These are phyloP conservation scores for Ataeniobius toweri DNA, from an alignment of 2,797 vertebrate species.

Conservation along the genomic window DNA sequence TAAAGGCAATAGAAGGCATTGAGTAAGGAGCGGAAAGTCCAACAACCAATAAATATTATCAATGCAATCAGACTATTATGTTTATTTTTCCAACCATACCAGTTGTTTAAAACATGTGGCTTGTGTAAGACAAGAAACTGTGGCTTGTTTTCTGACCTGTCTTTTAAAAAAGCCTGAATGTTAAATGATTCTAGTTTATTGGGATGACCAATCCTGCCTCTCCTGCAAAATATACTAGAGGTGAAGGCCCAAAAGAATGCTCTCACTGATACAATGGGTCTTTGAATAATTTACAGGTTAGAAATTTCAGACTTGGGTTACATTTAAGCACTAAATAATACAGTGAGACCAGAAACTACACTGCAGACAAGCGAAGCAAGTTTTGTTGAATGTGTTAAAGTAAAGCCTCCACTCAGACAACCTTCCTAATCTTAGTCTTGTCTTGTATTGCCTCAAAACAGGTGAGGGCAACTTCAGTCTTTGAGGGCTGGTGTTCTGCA, in stretches of 20 bases:
- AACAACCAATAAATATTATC: neutral
- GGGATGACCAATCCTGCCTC: neutral
- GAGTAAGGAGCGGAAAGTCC: neutral
- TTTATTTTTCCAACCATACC: neutral
- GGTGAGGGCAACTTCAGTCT: neutral
- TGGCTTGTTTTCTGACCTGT: neutral
- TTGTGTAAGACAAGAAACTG: neutral
- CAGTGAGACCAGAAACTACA: neutral
- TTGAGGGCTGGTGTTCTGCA: no score
- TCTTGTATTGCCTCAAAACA: neutral
- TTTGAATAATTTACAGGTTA: neutral
- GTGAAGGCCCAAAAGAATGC: neutral
- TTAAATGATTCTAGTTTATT: neutral
- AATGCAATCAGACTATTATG: neutral
- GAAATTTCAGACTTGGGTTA: neutral
- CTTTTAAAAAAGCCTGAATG: neutral
- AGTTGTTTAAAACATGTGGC: neutral
- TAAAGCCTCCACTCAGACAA: no score
- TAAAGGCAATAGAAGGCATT: neutral
- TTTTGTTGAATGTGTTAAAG: neutral
- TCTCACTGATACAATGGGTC: neutral
- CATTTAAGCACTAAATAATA: neutral
- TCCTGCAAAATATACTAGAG: neutral
- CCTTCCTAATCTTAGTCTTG: neutral
- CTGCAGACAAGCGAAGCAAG: neutral